phyloP scores from a whole-genome alignment of 1,140 invertebrate species.

The Drosophila seguyi region DNA sequence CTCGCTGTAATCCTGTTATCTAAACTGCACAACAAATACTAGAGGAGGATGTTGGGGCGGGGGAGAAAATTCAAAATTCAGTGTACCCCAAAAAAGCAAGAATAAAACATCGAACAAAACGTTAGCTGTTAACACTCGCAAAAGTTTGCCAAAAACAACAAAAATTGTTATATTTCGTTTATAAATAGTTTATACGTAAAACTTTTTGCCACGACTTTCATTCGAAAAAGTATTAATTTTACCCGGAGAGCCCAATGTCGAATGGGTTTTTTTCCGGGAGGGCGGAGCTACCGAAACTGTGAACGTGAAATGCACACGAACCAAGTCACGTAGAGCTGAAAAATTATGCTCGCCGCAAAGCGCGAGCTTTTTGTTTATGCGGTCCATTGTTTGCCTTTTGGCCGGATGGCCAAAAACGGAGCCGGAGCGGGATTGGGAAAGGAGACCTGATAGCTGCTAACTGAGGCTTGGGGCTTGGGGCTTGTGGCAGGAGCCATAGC shows the following conservation, averaged over 20 bases:
- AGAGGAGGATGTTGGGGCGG: not conserved
- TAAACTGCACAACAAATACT: constrained; percentile 13
- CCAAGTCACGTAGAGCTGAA: constrained; percentile 54
- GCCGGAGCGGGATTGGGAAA: not conserved
- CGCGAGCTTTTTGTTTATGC: constrained; percentile 64
- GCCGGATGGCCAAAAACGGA: constrained; percentile 21
- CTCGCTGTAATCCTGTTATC: constrained; percentile 20
- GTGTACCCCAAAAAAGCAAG: constrained; percentile 1
- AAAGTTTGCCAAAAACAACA: constrained; percentile 4
- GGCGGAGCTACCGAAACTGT: constrained; percentile 27
- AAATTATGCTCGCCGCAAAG: constrained; percentile 57
- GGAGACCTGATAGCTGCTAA: not conserved
- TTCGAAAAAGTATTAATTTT: constrained; percentile 52
- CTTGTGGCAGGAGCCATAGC: not conserved
- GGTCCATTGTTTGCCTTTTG: constrained; percentile 57
- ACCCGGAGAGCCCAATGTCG: constrained; percentile 26
- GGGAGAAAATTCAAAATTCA: constrained; percentile 24
- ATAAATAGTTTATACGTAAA: constrained; percentile 56
- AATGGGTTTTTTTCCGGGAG: constrained; percentile 6
- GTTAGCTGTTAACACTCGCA: constrained; percentile 43
- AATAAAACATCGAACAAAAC: constrained; percentile 40
- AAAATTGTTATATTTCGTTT: constrained; percentile 52
- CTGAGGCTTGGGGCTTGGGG: not conserved
- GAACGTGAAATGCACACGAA: constrained; percentile 44
- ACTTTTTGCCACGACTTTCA: constrained; percentile 38